Percentiles rank a stretch among this genome's conserved stretches.
These are phyloP conservation scores for Sipha maydis DNA, from an alignment of 2,888 invertebrate species.

Conservation along the genomic window DNA sequence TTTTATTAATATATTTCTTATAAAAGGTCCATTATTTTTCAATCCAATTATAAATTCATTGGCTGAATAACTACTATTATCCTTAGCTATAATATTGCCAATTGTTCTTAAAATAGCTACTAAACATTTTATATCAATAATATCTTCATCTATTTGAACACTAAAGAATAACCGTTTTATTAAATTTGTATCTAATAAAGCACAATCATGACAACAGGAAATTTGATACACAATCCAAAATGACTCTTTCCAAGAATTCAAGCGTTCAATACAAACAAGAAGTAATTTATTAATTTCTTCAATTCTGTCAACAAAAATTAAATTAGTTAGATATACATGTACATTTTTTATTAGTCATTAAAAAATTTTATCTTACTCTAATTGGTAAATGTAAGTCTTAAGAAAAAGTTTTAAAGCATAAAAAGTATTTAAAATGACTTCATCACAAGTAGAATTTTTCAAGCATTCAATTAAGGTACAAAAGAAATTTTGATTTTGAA, in stretches of 20 bases:
- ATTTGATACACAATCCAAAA: slow-evolving; percentile 58
- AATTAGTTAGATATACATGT: background rate
- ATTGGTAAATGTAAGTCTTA: slow-evolving; percentile 22
- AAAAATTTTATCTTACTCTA: slow-evolving; percentile 33
- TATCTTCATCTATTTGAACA: slow-evolving; percentile 19
- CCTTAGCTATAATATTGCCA: slow-evolving; percentile 34
- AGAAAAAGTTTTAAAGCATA: slow-evolving; percentile 57
- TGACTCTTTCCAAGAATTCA: slow-evolving; percentile 47
- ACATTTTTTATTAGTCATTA: background rate
- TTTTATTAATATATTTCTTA: slow-evolving; percentile 40
- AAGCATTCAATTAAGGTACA: slow-evolving; percentile 36
- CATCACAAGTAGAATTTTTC: slow-evolving; percentile 47
- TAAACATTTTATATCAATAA: slow-evolving; percentile 38
- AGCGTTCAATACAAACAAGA: slow-evolving; percentile 22
- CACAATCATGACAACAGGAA: slow-evolving; percentile 19
- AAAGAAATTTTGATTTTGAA: slow-evolving; percentile 67
- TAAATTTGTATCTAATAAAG: background rate
- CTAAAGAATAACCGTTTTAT: background rate
- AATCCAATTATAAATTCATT: slow-evolving; percentile 6
- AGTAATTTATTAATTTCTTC: slow-evolving; percentile 30
- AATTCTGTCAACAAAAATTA: slow-evolving; percentile 19
- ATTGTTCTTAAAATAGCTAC: slow-evolving; percentile 55
- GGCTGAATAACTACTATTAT: slow-evolving; percentile 1
- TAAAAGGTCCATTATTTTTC: slow-evolving; percentile 12
- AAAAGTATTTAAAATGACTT: slow-evolving; percentile 42